Evolutionary conservation across 2,888 invertebrate species (phyloP).

Genomic region (Stenodema calcarata): DNA sequence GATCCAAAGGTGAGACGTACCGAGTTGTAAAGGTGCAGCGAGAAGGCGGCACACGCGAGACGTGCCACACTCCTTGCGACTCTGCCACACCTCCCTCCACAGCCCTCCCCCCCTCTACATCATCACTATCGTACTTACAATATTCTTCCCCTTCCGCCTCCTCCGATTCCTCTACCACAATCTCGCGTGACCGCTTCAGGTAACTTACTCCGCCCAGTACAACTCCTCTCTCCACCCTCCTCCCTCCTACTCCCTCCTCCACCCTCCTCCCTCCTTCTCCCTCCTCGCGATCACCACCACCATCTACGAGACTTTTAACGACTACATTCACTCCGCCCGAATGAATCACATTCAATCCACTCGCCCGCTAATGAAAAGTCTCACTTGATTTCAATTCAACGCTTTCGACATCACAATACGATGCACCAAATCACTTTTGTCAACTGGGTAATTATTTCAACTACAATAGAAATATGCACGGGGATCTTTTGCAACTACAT

Average conservation of each 20-base stretch:
- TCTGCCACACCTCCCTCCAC: background rate
- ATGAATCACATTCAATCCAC: background rate
- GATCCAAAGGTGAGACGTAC: background rate
- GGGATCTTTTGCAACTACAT: too few relatives aligned
- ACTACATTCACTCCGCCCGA: background rate
- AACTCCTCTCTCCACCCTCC: background rate
- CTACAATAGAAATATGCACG: too few relatives aligned
- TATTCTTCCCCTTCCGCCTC: too few relatives aligned
- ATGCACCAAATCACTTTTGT: too few relatives aligned
- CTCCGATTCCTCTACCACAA: background rate
- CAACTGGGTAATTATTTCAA: too few relatives aligned
- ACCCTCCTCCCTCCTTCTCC: too few relatives aligned
- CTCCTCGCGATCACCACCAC: too few relatives aligned
- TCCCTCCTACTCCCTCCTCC: too few relatives aligned
- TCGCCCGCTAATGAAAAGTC: background rate
- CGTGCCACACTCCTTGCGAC: background rate
- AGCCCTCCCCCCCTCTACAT: too few relatives aligned
- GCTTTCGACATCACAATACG: too few relatives aligned
- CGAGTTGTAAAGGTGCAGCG: background rate
- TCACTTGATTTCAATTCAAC: background rate
- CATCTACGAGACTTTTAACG: background rate
- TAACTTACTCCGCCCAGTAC: background rate
- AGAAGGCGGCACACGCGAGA: background rate
- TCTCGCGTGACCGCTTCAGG: background rate
- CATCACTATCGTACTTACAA: too few relatives aligned